Base-by-base conservation (phyloP, 2,797 vertebrate genomes). In the Myotis findleyi region DNA sequence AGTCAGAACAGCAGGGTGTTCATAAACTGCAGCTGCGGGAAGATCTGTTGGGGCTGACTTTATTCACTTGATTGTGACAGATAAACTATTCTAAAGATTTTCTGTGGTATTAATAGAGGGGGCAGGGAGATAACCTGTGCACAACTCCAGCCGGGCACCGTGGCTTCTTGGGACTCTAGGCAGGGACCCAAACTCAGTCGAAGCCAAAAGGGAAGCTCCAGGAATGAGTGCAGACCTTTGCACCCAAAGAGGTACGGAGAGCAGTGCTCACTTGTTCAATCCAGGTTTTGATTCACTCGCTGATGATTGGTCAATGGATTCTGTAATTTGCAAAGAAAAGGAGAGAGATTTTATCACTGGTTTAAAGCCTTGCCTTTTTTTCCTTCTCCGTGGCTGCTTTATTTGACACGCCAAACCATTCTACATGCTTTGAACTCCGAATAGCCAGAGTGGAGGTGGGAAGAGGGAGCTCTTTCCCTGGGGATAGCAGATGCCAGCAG, bases 291-390 rank as follows among this genome's bases (percentile, higher is more conserved):
- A 84, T 87, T 21, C n/a, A 90, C 36, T 75, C 0, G 3, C 21
- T 71, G 84, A 69, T 36, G 71, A 57, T 81, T 79, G 64, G 41
- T 68, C 41, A 55, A 23, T 10, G 2, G 23, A 72, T 85, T 80
- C 83, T 86, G 59, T 47, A 66, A 94, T 85, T 89, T 91, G 20
- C 23, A 76, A 95, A 82, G 81, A 79, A 88, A 91, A 92, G 44
- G 51, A 89, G 12, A 51, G 47, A 81, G 33, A 75, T 93, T 75
- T 96, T 92, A 82, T 30, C 5, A 0, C 41, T 0, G 2, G n/a
- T 33, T 76, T 14, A 44, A 95, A 72, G 38, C 4, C 49, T 91
- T 17, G 2, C 72, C 12, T 88, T 16, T 23, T 21, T 69, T 72
- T 33, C 11, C 17, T 36, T 2, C 13, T 76, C 36, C 38, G 25